Percentiles rank a stretch among this genome's conserved stretches.
These are phyloP conservation scores for Zaprionus bogoriensis DNA, from an alignment of 2,888 invertebrate genomes.

Conservation along the genomic window DNA sequence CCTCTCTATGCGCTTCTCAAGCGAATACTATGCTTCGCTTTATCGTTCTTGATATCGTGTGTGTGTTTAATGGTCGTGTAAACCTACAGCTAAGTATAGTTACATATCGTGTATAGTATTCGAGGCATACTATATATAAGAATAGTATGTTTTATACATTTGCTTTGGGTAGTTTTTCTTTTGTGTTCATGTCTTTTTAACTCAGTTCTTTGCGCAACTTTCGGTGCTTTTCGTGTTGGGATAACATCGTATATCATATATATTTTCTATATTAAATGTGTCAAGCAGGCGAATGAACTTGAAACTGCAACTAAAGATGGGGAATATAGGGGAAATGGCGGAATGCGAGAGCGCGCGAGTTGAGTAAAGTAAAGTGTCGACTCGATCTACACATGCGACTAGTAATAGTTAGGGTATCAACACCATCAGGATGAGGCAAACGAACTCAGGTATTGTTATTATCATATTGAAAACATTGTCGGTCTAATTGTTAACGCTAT, in stretches of 20 bases:
- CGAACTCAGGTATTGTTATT: slow-evolving; percentile 52
- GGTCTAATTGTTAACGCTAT: slow-evolving; percentile 57
- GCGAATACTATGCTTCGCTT: not conserved
- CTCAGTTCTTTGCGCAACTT: slow-evolving; percentile 80
- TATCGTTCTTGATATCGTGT: not conserved
- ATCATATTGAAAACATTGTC: slow-evolving; percentile 41
- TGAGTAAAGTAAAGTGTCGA: not conserved
- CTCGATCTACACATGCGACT: not conserved
- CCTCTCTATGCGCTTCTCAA: slow-evolving; percentile 29
- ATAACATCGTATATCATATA: slow-evolving; percentile 27
- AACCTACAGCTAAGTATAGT: slow-evolving; percentile 49
- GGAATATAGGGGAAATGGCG: not conserved
- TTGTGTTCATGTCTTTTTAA: slow-evolving; percentile 76
- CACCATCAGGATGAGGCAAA: slow-evolving; percentile 73
- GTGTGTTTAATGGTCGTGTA: slow-evolving; percentile 35
- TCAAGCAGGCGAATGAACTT: slow-evolving; percentile 30
- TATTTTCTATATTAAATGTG: not conserved
- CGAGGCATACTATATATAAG: not conserved
- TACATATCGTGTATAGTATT: slow-evolving; percentile 29
- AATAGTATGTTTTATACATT: slow-evolving; percentile 27
- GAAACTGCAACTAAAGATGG: not conserved
- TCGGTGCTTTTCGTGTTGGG: slow-evolving; percentile 64
- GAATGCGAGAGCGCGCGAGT: not conserved
- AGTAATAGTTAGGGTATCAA: slow-evolving; percentile 38
- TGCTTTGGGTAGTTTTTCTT: slow-evolving; percentile 26